Percentiles rank a stretch among this genome's conserved stretches.
Evolutionary conservation across 2,888 invertebrate genomes (phyloP).

Genomic region (Lysandra coridon): DNA sequence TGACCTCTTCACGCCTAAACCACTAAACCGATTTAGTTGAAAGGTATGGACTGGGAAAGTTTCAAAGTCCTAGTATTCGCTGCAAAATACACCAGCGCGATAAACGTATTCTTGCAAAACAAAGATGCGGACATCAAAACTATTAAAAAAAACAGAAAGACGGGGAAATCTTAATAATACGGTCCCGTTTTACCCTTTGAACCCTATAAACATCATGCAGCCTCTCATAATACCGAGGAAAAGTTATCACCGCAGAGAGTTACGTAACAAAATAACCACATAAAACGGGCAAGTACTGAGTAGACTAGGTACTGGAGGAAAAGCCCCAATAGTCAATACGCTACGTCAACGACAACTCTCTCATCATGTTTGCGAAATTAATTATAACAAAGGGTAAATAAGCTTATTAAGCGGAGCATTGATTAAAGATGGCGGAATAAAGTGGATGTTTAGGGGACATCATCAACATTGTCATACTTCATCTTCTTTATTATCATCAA

Average conservation of each 20-base stretch:
- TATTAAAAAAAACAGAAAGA: too few relatives aligned
- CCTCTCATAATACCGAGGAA: background rate
- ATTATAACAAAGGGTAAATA: constrained; percentile 25
- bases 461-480: background rate
- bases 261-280: constrained; percentile 17
- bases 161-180: too few relatives aligned
- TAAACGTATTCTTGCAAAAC: too few relatives aligned
- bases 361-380: constrained; percentile 20
- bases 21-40: too few relatives aligned
- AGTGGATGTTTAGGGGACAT: constrained; percentile 9
- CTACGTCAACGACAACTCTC: background rate
- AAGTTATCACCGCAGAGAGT: constrained; percentile 22
- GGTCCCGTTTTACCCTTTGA: background rate
- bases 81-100: too few relatives aligned
- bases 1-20: too few relatives aligned
- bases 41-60: too few relatives aligned
- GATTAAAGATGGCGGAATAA: constrained; percentile 11
- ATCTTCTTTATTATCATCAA: background rate
- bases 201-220: background rate
- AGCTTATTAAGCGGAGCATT: constrained; percentile 14
- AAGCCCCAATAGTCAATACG: background rate
- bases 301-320: constrained; percentile 15
- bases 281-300: constrained; percentile 9
- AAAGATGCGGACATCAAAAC: too few relatives aligned
- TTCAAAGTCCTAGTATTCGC: too few relatives aligned